Evolutionary conservation across 2,888 invertebrate species (phyloP), one percentile per base, ranked within the genome.

Genomic region (Dorcus parallelipipedus): DNA sequence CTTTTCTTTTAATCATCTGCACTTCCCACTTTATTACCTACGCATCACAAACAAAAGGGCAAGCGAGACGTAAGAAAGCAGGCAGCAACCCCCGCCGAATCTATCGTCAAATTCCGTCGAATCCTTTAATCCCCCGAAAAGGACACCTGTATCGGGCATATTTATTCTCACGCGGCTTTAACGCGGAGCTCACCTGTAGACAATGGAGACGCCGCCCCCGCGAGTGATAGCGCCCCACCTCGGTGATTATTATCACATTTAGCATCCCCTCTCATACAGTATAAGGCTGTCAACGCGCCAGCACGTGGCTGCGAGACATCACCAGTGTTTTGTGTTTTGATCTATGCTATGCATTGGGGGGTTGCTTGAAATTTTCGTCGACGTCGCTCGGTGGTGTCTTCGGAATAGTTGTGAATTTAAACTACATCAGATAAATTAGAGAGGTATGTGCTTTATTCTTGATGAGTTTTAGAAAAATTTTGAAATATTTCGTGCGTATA

Each of bases 211-310:
- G 60, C 65, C 62, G 62, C 66, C 66, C 63, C 63, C 67, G 63
- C 65, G 52, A 62, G 63, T 64, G 67, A 66, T 65, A 65, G 58
- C 65, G 65, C 71, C 71, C 75, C 72, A 71, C 73, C 70, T 66
- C 70, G 64, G 63, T 69, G 74, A 76, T 77, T 76, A 76, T 76
- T 75, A 75, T 75, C 76, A 69, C 75, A 75, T 76, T 76, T 75
- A 71, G 70, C 72, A 69, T 68, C 74, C 61, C 73, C 72, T 67
- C 64, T 68, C 73, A 75, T 73, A 75, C 69, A 69, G 71, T 69
- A 66, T 64, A 69, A 66, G 67, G 67, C 71, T 73, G 75, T 73
- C 74, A 74, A 63, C 69, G 72, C 69, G 71, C 65, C 63, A 73
- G 69, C 75, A 76, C 75, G 75, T 76, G 75, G 75, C 64, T 65